Base-by-base conservation (phyloP, 1,140 invertebrate genomes). In the Orius insidiosus region DNA sequence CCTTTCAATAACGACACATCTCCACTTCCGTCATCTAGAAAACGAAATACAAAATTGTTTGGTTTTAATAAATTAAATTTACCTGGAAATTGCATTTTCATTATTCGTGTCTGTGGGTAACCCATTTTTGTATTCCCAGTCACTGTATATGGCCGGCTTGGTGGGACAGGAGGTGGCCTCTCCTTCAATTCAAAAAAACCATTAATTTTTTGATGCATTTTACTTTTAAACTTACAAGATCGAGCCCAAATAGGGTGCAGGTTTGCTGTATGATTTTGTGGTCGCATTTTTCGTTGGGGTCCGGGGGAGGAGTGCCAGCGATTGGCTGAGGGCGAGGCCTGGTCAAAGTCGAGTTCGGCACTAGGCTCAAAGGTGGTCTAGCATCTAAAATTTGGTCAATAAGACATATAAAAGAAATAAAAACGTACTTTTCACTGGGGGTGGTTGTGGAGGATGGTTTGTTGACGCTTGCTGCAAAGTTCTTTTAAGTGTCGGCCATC, bases 121-220 rank as follows among this genome's bases (percentile, higher is more conserved):
- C 83, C 78, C 46, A 93, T 63, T 66, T 92, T 92, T n/a, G 85
- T 83, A 63, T 90, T 90, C 47, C 85, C 85, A 19, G 80, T 71
- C 33, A 94, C 83, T 18, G 85, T 92, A 63, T 93, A 94, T 0
- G 84, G 74, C 52, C 88, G 71, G 55, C 83, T 84, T 3, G 84
- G 83, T 4, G 88, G 89, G 33, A 93, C 76, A 11, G 86, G 86
- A 6, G 87, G 88, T 9, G 87, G 86, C 50, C 84, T 70, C 64
- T 90, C 85, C 82, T 85, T 59, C 24, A 55, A 56, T 33, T 33
- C n/a, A 33, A 36, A 36, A 36, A 36, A 49, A 7, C n/a, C 10
- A 15, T 30, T 33, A 46, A 47, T 6, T 6, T 37, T 44, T 40
- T n/a, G 18, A 48, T 18, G 10, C 3, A 37, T 24, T 35, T 40